Conservation (phyloP, 1,140 invertebrate species). For the Drosophila melanogaster region DNA sequence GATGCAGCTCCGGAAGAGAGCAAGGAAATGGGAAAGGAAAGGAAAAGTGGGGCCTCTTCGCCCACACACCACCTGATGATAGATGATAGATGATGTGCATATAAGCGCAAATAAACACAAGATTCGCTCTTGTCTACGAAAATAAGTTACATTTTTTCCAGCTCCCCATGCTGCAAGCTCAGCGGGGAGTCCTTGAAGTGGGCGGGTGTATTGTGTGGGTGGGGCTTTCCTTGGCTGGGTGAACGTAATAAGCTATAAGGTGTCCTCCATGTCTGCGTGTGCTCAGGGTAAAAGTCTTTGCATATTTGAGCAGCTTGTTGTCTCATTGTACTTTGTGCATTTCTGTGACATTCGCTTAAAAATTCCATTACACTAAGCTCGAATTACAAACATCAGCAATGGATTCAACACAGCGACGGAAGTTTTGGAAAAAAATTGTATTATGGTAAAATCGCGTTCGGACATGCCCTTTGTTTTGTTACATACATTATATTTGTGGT, state of each 20-base stretch:
- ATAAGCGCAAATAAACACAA: conserved; percentile 80
- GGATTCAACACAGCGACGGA: conserved; percentile 20
- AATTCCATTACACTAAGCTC: conserved; percentile 80
- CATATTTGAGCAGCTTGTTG: conserved; percentile 77
- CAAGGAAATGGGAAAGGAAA: background rate
- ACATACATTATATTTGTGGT: no score
- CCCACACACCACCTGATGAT: conserved; percentile 34
- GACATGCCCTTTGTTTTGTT: no score
- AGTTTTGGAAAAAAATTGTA: background rate
- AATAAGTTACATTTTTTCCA: conserved; percentile 48
- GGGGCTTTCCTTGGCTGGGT: conserved; percentile 1
- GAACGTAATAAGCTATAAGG: conserved; percentile 66
- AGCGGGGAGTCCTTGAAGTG: conserved; percentile 27
- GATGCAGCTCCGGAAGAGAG: conserved; percentile 47
- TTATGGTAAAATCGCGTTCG: no score
- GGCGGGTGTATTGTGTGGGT: background rate
- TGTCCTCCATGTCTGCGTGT: conserved; percentile 30
- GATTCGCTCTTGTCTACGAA: conserved; percentile 65
- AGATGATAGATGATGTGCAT: conserved; percentile 81
- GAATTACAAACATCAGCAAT: conserved; percentile 65
- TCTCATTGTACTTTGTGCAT: conserved; percentile 64
- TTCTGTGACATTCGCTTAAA: conserved; percentile 81
- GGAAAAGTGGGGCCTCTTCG: conserved; percentile 3
- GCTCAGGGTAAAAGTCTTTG: conserved; percentile 60
- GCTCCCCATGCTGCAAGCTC: conserved; percentile 3